A percentile compares a stretch with the other conserved stretches of the same genome.
Conservation (phyloP, 2,888 invertebrate genomes). For the Limenitis camilla region DNA sequence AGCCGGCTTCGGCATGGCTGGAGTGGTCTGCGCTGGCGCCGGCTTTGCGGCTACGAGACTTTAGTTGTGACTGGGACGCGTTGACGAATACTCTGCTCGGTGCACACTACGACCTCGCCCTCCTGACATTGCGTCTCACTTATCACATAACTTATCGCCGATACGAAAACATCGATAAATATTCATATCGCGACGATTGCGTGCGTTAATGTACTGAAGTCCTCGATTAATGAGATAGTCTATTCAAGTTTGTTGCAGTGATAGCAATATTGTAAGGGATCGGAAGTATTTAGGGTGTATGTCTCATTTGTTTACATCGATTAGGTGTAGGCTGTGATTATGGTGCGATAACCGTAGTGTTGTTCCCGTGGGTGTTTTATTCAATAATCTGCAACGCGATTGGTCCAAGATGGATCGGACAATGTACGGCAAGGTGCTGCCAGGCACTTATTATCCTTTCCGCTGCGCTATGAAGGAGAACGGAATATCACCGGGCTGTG, state of each 20-base stretch:
- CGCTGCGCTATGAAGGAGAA: conserved; percentile 87
- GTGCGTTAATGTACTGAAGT: conserved; percentile 29
- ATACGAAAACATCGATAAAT: conserved; percentile 45
- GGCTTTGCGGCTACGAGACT: conserved; percentile 39
- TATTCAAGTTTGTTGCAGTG: conserved; percentile 1
- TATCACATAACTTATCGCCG: conserved; percentile 37
- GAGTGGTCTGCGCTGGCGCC: conserved; percentile 56
- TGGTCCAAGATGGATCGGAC: conserved; percentile 85
- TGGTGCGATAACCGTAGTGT: conserved; percentile 60
- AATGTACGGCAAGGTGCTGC: conserved; percentile 91
- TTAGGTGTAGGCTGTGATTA: conserved; percentile 64
- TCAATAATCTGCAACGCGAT: conserved; percentile 56
- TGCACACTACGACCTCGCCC: conserved; percentile 51
- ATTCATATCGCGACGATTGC: conserved; percentile 25
- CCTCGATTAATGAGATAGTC: conserved; percentile 35
- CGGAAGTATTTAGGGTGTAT: conserved; percentile 2
- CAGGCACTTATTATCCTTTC: conserved; percentile 89
- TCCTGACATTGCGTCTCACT: conserved; percentile 50
- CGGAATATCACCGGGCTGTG: conserved; percentile 90
- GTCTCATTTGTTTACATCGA: conserved; percentile 34
- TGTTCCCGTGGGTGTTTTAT: conserved; percentile 62
- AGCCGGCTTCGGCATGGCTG: conserved; percentile 47
- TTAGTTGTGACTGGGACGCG: conserved; percentile 68
- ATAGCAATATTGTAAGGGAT: conserved; percentile 11
- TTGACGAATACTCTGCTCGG: conserved; percentile 62